phyloP scores from a whole-genome alignment of 2,113 vertebrate species.

The Ammospiza caudacuta region DNA sequence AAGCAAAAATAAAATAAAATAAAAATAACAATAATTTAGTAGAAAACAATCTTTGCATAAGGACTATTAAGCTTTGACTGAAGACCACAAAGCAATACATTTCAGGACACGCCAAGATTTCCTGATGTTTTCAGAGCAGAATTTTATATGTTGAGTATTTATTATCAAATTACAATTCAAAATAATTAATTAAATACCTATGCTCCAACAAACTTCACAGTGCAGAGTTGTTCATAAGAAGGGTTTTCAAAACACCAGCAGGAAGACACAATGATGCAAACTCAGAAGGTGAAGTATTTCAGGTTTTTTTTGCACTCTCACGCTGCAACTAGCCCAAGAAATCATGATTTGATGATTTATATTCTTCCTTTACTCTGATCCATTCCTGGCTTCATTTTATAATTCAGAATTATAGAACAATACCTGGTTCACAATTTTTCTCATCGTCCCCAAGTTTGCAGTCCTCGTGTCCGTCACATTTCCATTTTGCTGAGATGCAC shows the following conservation, averaged over 20 bases:
- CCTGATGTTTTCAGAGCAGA: neutral
- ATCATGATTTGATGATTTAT: neutral
- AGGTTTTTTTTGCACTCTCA: neutral
- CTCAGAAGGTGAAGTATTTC: neutral
- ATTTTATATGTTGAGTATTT: neutral
- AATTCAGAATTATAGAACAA: neutral
- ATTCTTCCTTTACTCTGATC: neutral
- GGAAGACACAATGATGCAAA: neutral
- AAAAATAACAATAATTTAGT: neutral
- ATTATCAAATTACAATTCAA: neutral
- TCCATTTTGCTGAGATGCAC: constrained; percentile 91
- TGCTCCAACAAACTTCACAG: neutral
- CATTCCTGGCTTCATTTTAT: neutral
- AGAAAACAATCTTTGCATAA: neutral
- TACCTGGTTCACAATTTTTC: constrained; percentile 88
- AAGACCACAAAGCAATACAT: neutral
- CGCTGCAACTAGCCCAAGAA: accelerated
- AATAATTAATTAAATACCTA: neutral
- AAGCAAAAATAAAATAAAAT: neutral
- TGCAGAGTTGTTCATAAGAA: accelerated
- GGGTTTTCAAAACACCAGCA: neutral
- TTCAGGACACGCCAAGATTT: neutral
- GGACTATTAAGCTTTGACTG: neutral
- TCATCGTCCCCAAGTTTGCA: constrained; percentile 96
- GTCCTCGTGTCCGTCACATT: constrained; percentile 94